Percentiles rank a stretch among this genome's conserved stretches.
phyloP scores from a whole-genome alignment of 2,888 invertebrate genomes.

The Drosophila meridionalis region DNA sequence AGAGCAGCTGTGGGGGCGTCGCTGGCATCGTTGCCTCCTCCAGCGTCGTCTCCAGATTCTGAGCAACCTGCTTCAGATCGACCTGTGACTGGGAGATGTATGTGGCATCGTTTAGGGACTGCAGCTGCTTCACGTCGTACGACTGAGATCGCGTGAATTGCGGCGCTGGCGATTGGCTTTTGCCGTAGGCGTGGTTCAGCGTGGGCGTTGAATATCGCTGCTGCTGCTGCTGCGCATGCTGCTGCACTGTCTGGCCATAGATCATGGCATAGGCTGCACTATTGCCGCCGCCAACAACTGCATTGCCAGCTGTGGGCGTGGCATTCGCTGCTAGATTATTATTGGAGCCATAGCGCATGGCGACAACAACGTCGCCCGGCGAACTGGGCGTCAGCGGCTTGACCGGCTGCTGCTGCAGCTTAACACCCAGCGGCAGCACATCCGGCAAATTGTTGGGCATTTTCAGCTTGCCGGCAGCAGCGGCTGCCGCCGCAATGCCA shows the following conservation, averaged over 20 bases:
- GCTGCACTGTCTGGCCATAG: slow-evolving; percentile 53
- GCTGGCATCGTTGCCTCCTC: slow-evolving; percentile 71
- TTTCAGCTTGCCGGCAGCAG: slow-evolving; percentile 77
- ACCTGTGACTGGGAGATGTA: slow-evolving; percentile 84
- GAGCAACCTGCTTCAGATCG: slow-evolving; percentile 84
- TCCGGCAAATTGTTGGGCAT: slow-evolving; percentile 86
- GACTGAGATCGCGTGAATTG: slow-evolving; percentile 83
- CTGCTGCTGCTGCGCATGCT: slow-evolving; percentile 48
- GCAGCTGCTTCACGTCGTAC: slow-evolving; percentile 77
- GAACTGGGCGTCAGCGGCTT: slow-evolving; percentile 59
- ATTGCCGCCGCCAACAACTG: slow-evolving; percentile 16
- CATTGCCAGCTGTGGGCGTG: slow-evolving; percentile 39
- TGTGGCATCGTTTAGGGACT: slow-evolving; percentile 68
- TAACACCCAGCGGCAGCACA: slow-evolving; percentile 87
- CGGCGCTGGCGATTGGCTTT: slow-evolving; percentile 56
- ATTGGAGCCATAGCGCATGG: slow-evolving; percentile 83
- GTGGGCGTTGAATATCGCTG: slow-evolving; percentile 82
- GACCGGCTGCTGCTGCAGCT: slow-evolving; percentile 81
- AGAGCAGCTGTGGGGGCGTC: slow-evolving; percentile 68
- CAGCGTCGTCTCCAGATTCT: slow-evolving; percentile 82
- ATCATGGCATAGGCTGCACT: slow-evolving; percentile 64
- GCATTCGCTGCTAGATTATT: slow-evolving; percentile 78
- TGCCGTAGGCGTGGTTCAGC: slow-evolving; percentile 66
- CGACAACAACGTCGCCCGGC: slow-evolving; percentile 72
- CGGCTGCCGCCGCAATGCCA: slow-evolving; percentile 59